Base-by-base conservation (phyloP, 2,797 vertebrate species). In the Hemibagrus guttatus region DNA sequence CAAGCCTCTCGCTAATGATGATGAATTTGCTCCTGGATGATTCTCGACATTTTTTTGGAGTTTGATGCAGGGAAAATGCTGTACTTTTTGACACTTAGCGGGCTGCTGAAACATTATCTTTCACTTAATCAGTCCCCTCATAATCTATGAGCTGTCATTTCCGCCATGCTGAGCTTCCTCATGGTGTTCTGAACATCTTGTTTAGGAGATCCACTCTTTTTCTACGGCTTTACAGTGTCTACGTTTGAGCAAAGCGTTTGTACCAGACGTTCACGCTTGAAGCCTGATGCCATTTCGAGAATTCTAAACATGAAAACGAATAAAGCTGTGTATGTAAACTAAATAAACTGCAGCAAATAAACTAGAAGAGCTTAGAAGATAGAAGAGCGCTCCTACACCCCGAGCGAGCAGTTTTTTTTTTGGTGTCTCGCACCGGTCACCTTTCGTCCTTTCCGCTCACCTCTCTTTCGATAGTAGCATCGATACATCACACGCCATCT, bases 101-200 rank as follows among this genome's bases (percentile, higher is more conserved):
- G 84, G 81, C 87, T 88, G 91, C 84, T 94, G 94, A 94, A 94
- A 93, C 92, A 91, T 93, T 93, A 92, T 93, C 92, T 89, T 94
- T 93, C 93, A 89, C 84, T 46, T 3, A 84, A 90, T 91, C 91
- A 93, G 94, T 93, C 91, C 95, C 95, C 94, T 95, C 89, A 94
- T 90, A 82, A 89, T 87, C 93, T 94, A 93, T 93, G 93, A 91
- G 92, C 91, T 93, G 93, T 94, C 94, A 93, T 95, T 93, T 94
- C 92, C 93, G 91, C 93, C 93, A 92, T 52, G 72, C 93, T 90
- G 91, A 93, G 92, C 93, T 93, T 92, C 92, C 90, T 83, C 81
- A 86, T 72, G 66, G 71, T 19, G 69, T 23, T 49, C 80, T 31
- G 17, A 74, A 84, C 39, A 49, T 82, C 76, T 58, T 87, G 39